Evolutionary conservation across 2,113 vertebrate species (phyloP).

Genomic region (Mirza zaza): DNA sequence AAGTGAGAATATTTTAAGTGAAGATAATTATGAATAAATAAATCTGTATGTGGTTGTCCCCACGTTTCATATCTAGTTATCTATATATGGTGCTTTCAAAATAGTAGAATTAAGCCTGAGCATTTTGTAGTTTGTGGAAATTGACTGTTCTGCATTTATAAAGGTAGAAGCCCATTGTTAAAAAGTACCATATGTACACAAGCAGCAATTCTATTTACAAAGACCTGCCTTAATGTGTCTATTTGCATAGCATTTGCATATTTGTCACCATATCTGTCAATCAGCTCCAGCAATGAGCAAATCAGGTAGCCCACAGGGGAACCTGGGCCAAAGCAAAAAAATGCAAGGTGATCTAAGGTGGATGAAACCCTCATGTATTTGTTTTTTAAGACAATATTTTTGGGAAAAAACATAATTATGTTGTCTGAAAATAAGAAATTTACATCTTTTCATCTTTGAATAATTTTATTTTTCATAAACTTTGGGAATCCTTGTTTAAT

Average conservation of each 20-base stretch:
- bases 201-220: constrained; percentile 74
- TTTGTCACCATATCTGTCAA: constrained; percentile 76
- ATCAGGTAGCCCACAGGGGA: constrained; percentile 76
- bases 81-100: not conserved
- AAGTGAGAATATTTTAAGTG: not conserved
- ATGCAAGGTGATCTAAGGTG: constrained; percentile 61
- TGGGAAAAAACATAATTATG: not conserved
- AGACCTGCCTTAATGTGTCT: constrained; percentile 69
- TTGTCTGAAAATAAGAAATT: not conserved
- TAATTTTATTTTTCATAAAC: not conserved
- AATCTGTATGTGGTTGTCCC: not conserved
- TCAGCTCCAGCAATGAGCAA: constrained; percentile 74
- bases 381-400: constrained; percentile 41
- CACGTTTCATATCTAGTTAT: not conserved
- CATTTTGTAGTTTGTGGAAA: constrained; percentile 48
- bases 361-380: constrained; percentile 37
- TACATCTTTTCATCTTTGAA: not conserved
- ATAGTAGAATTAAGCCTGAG: not conserved
- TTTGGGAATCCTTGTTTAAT: not conserved
- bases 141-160: constrained; percentile 1
- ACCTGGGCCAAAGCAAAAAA: constrained; percentile 65
- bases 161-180: constrained; percentile 56
- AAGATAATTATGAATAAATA: not conserved
- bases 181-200: constrained; percentile 64
- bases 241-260: constrained; percentile 81